phyloP scores from a whole-genome alignment of 2,113 vertebrate species.

The Zapornia atra region DNA sequence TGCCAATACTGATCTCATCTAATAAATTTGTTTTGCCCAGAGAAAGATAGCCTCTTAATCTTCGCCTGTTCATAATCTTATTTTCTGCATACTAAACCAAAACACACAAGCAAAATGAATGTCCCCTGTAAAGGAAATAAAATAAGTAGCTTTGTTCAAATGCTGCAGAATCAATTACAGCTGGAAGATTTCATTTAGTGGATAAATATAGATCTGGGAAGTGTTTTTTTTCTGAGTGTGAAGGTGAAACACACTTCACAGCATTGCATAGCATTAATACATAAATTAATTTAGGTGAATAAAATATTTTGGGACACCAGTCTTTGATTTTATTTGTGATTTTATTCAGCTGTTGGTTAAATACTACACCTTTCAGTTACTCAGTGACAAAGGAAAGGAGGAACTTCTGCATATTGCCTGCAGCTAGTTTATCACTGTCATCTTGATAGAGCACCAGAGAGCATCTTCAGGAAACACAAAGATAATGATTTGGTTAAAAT shows the following conservation, averaged over 20 bases:
- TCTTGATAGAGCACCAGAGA: not conserved
- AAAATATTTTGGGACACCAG: not conserved
- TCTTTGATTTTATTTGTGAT: slow-evolving; percentile 10
- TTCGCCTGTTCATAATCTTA: not conserved
- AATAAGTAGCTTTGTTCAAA: not conserved
- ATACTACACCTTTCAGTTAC: not conserved
- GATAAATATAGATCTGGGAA: not conserved
- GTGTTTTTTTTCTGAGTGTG: not conserved
- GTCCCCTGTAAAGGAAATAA: not conserved
- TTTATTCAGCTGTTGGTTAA: not conserved
- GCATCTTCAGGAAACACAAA: not conserved
- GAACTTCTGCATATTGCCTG: not conserved
- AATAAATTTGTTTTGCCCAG: not conserved
- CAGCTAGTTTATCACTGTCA: not conserved
- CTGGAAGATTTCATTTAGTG: not conserved
- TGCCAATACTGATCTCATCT: not conserved
- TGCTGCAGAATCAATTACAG: not conserved
- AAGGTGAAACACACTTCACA: slow-evolving; percentile 8
- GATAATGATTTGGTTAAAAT: not conserved
- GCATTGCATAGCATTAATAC: not conserved
- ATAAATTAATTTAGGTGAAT: not conserved
- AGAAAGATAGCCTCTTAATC: not conserved
- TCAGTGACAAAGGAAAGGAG: not conserved
- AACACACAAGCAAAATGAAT: not conserved
- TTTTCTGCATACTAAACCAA: not conserved